Evolutionary conservation across 1,140 invertebrate species (phyloP).

Genomic region (Ostrea denselamellosa): DNA sequence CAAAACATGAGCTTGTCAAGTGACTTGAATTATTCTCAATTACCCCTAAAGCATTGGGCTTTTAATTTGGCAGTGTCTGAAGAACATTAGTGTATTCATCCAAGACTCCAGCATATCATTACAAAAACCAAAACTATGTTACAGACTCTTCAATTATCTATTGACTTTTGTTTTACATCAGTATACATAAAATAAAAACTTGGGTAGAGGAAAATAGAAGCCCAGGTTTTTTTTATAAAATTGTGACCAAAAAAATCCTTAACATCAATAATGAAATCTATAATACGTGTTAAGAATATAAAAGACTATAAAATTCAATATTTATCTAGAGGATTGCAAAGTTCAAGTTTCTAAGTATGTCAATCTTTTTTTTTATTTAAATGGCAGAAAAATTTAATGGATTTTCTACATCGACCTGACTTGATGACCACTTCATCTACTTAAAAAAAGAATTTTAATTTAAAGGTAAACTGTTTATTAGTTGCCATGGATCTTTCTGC

Average conservation of each 20-base stretch:
- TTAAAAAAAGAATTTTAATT: not conserved
- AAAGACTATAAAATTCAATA: not conserved
- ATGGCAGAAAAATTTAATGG: not conserved
- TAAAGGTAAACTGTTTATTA: conserved; percentile 28
- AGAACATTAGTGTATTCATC: no score
- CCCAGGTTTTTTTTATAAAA: not conserved
- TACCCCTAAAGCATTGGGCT: no score
- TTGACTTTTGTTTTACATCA: not conserved
- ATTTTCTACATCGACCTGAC: not conserved
- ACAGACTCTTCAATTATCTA: not conserved
- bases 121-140: not conserved
- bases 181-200: not conserved
- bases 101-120: not conserved
- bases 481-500: not conserved
- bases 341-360: not conserved
- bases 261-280: not conserved
- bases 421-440: conserved; percentile 8
- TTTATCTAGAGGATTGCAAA: not conserved
- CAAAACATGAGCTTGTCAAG: no score
- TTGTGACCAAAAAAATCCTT: not conserved
- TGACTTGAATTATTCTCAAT: no score
- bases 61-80: no score
- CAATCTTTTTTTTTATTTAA: not conserved
- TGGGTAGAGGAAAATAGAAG: no score
- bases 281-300: not conserved